phyloP scores from a whole-genome alignment of 1,140 invertebrate genomes.

The Babylonia areolata region DNA sequence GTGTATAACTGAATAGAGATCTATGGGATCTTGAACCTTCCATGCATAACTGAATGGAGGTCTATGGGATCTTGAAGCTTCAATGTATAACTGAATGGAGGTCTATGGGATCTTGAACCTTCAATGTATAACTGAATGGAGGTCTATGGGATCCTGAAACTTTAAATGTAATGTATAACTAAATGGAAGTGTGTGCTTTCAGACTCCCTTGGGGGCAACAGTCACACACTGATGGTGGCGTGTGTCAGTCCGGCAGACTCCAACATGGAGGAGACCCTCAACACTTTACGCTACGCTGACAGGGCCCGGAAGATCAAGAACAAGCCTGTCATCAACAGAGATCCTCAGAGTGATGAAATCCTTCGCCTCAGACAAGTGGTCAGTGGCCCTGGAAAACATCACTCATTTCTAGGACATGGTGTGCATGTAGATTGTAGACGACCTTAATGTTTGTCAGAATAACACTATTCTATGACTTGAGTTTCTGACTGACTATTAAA shows the following conservation, averaged over 20 bases:
- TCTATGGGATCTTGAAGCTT: no score
- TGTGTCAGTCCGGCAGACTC: conserved; percentile 94
- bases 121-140: no score
- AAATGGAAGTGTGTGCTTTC: neutral
- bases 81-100: no score
- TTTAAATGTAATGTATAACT: neutral
- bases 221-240: conserved; percentile 94
- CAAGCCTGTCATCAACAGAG: conserved; percentile 93
- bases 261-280: conserved; percentile 92
- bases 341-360: conserved; percentile 81
- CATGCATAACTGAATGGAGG: no score
- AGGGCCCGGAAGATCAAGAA: conserved; percentile 93
- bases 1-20: no score
- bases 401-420: neutral
- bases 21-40: no score
- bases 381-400: neutral
- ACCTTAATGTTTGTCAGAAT: no score
- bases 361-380: conserved; percentile 72
- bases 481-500: no score
- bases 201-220: conserved; percentile 90
- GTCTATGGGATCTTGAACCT: no score
- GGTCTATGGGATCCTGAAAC: no score
- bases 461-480: no score
- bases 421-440: no score
- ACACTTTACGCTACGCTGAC: conserved; percentile 92